Percentiles rank a stretch among this genome's conserved stretches.
These are phyloP conservation scores for Melanerpes aurifrons DNA, from an alignment of 2,113 vertebrate genomes.

Conservation along the genomic window DNA sequence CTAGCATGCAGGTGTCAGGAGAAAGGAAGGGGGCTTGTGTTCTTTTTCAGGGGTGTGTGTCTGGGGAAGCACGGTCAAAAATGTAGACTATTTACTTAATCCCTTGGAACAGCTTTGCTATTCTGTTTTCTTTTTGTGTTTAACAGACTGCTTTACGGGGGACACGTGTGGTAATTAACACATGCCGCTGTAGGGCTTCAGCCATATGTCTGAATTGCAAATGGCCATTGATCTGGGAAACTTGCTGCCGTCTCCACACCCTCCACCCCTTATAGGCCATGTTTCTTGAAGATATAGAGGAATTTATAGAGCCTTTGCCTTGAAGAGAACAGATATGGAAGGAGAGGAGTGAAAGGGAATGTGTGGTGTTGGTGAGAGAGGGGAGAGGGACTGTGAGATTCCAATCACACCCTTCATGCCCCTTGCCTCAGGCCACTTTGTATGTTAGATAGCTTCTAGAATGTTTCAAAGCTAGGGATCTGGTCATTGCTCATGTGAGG, in stretches of 20 bases:
- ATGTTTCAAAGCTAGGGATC: background rate
- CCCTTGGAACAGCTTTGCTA: slow-evolving; percentile 72
- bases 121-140: slow-evolving; percentile 79
- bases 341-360: background rate
- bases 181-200: slow-evolving; percentile 74
- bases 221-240: slow-evolving; percentile 78
- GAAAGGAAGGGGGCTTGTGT: slow-evolving; percentile 56
- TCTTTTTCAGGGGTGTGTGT: slow-evolving; percentile 59
- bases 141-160: slow-evolving; percentile 78
- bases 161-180: slow-evolving; percentile 83
- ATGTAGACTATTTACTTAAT: slow-evolving; percentile 81
- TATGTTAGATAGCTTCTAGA: background rate
- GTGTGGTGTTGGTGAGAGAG: background rate
- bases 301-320: slow-evolving; percentile 47
- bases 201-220: slow-evolving; percentile 82
- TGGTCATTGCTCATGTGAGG: background rate
- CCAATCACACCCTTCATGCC: background rate
- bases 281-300: slow-evolving; percentile 60
- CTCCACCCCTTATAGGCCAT: background rate
- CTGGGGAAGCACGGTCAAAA: slow-evolving; percentile 73
- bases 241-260: slow-evolving; percentile 35
- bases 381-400: background rate
- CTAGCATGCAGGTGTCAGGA: slow-evolving; percentile 56
- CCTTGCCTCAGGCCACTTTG: background rate
- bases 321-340: slow-evolving; percentile 11